Evolutionary conservation across 2,888 invertebrate species (phyloP), one percentile per base, ranked within the genome.

Genomic region (Alentia gelatinosa): DNA sequence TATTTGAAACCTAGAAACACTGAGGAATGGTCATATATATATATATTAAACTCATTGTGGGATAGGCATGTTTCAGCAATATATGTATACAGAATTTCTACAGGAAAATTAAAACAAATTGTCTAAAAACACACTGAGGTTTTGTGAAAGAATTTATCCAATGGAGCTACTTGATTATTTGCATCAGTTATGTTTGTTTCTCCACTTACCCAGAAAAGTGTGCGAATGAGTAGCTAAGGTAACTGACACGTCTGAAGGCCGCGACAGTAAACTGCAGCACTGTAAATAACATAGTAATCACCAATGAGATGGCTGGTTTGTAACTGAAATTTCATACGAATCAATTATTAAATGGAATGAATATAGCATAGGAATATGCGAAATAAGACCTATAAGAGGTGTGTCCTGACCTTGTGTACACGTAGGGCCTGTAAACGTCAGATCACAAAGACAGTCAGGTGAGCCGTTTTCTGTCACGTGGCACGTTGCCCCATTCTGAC

Each of bases 401-500:
- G n/a, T 9, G 9, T 19, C n/a, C 79, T 83, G 15, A 90, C 90
- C 88, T 74, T 90, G 63, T 5, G 90, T 74, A 50, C 91, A 91
- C 12, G 50, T 75, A 23, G 30, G 23, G 39, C 91, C 90, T 1
- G 90, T 88, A 63, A 56, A 91, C n/a, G 50, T 15, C 39, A 91
- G 39, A 0, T 88, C 39, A 56, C 91, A 91, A 39, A 91, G 30
- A 47, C 91, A 91, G 33, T 75, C 90, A 30, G 83, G 63, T 50
- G 37, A n/a, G 23, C 86, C 86, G 0, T 35, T 12, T 19, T 19
- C 12, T 3, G 40, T 83, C 19, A 79, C 50, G 37, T 74, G 74
- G 37, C 90, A 90, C 3, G 35, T 83, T 30, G 75, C 90, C 35
- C 42, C 37, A n/a, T 90, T 90, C 37, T 47, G 19, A 47, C 90